phyloP scores from a whole-genome alignment of 1,140 invertebrate genomes.

The Mylabris phalerata region DNA sequence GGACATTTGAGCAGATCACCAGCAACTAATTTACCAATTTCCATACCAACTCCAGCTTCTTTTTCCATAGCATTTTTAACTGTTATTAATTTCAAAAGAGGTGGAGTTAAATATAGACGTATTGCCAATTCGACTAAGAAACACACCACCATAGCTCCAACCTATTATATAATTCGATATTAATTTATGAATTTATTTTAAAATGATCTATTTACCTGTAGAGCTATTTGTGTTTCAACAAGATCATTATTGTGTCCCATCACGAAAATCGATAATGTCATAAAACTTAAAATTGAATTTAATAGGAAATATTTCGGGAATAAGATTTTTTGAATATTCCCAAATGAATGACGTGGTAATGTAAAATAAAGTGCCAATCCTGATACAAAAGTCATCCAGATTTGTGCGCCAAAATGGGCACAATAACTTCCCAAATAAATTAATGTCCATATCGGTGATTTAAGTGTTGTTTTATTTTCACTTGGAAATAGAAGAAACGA shows the following conservation, averaged over 20 bases:
- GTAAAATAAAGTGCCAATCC: conserved; percentile 76
- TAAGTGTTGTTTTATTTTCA: conserved; percentile 38
- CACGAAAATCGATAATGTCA: conserved; percentile 53
- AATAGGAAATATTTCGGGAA: conserved; percentile 79
- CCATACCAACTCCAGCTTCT: conserved; percentile 61
- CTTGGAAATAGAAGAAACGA: conserved; percentile 51
- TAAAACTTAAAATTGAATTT: conserved; percentile 65
- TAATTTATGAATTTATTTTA: neutral
- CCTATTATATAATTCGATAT: conserved; percentile 47
- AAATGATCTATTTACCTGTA: conserved; percentile 29
- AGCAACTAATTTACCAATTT: conserved; percentile 59
- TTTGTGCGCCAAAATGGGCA: conserved; percentile 71
- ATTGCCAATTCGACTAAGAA: conserved; percentile 63
- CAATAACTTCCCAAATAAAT: conserved; percentile 67
- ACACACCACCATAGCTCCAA: conserved; percentile 55
- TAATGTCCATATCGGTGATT: conserved; percentile 47
- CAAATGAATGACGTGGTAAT: conserved; percentile 73
- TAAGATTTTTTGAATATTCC: conserved; percentile 73
- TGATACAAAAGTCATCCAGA: conserved; percentile 86
- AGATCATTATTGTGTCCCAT: conserved; percentile 28
- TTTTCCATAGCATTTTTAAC: conserved; percentile 61
- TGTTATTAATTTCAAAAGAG: conserved; percentile 58
- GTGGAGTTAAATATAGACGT: conserved; percentile 60
- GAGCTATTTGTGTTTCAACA: conserved; percentile 20
- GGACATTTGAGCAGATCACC: conserved; percentile 62